Base-by-base conservation (phyloP, 1,140 invertebrate species). In the Mycetomoellerius zeteki region DNA sequence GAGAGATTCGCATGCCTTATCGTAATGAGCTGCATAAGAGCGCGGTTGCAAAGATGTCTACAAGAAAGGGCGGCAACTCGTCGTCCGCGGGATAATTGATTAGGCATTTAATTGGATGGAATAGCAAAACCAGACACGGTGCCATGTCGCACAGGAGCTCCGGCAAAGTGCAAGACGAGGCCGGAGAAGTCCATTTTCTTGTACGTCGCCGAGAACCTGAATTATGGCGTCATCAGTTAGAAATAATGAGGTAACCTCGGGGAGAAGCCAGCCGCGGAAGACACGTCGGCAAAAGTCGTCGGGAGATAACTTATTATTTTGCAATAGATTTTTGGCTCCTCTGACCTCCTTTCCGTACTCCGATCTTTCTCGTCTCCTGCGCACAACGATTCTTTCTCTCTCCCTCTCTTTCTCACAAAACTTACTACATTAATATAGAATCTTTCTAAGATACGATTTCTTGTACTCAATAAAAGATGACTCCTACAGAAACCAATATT, bases 211-310 rank as follows among this genome's bases (percentile, higher is more conserved):
- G 71, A 76, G 89, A 88, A 89, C 88, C 91, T 94, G 93, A 94
- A 94, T 94, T 93, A 94, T 94, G 87, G 92, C 91, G 89, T 93
- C 92, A 94, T 94, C 91, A 93, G 92, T 94, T 93, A 94, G 91
- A 93, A 93, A 93, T 94, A 94, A 94, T 93, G 93, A 94, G 92
- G 90, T 92, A 90, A 92, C 90, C 92, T 89, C 92, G 76, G 87
- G 87, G 90, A 86, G 89, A 86, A 88, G 87, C 81, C 78, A 88
- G 86, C 65, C 82, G 77, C 81, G 89, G 67, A 92, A 71, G 90
- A 92, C 89, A 91, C 92, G 92, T 93, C 92, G 89, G 90, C 92
- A 91, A 92, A 93, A 93, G 86, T 93, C 91, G 77, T 87, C 86
- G 52, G 76, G 47, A 90, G 90, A 92, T 93, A 92, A 93, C 88